A percentile compares a stretch with the other conserved stretches of the same genome.
These are phyloP conservation scores for Cherax quadricarinatus DNA, from an alignment of 1,140 invertebrate species.

Conservation along the genomic window DNA sequence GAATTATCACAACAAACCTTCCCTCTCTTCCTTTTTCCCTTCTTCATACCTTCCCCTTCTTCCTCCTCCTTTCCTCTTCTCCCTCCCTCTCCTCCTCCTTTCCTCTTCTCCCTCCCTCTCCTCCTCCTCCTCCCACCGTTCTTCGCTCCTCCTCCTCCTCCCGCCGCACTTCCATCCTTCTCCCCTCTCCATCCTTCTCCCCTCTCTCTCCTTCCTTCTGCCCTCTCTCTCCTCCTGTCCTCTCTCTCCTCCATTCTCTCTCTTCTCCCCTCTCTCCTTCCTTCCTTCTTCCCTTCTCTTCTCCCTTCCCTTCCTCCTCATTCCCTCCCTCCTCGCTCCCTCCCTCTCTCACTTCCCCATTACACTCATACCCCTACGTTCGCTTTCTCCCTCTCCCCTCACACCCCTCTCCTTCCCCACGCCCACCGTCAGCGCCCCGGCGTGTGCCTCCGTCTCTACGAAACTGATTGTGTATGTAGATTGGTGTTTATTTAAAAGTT, in stretches of 20 bases:
- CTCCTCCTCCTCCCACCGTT: neutral
- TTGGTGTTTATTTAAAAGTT: conserved; percentile 69
- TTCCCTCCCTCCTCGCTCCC: neutral
- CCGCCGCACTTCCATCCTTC: neutral
- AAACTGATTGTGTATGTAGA: conserved; percentile 66
- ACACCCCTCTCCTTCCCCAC: neutral
- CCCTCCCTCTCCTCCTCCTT: too few relatives aligned
- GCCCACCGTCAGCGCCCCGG: neutral
- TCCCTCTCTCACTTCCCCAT: neutral
- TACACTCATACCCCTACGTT: neutral
- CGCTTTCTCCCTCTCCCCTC: neutral
- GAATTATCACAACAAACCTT: neutral
- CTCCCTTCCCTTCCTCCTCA: neutral
- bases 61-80: neutral
- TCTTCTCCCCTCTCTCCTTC: neutral
- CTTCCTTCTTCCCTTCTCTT: neutral
- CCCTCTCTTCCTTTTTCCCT: conserved; percentile 20
- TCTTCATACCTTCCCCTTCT: neutral
- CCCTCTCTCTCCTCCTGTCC: neutral
- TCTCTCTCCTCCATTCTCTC: neutral
- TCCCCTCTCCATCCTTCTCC: neutral
- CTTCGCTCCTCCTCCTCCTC: neutral
- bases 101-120: too few relatives aligned
- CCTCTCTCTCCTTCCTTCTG: neutral
- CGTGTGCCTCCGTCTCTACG: neutral